Conservation (phyloP, 2,797 vertebrate species). For the Apogon hyalosoma region DNA sequence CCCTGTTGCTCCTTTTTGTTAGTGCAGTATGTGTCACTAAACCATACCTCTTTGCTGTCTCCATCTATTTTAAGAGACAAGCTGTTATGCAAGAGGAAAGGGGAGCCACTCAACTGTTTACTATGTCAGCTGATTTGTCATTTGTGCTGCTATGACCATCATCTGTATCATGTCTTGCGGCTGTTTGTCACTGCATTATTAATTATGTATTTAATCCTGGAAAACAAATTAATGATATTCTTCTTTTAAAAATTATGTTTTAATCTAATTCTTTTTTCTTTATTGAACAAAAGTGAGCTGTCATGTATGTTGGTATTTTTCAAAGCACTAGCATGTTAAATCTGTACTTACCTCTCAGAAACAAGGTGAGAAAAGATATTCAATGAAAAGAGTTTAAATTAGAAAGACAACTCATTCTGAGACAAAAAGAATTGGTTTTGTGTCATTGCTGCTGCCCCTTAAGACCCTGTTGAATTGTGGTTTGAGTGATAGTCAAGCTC, state of each 20-base stretch:
- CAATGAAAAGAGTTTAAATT: background rate
- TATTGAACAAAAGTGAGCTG: too few relatives aligned
- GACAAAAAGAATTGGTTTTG: background rate
- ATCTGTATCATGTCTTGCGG: constrained; percentile 10
- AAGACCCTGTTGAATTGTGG: background rate
- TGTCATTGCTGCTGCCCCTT: background rate
- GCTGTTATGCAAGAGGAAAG: constrained; percentile 43
- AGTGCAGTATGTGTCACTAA: background rate
- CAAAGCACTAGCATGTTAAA: too few relatives aligned
- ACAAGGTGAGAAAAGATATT: too few relatives aligned
- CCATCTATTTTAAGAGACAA: constrained; percentile 17
- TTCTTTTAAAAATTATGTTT: too few relatives aligned
- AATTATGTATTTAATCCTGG: too few relatives aligned
- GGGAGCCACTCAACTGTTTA: constrained; percentile 25
- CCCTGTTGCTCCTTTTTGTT: background rate
- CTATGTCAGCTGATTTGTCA: constrained; percentile 27
- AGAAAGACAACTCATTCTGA: background rate
- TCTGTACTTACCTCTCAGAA: too few relatives aligned
- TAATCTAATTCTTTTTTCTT: too few relatives aligned
- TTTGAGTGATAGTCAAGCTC: background rate
- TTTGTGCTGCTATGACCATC: constrained; percentile 26
- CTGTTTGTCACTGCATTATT: background rate
- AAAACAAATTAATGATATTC: too few relatives aligned
- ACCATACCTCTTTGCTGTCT: constrained; percentile 5
- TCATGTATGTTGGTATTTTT: too few relatives aligned